A percentile compares a stretch with the other conserved stretches of the same genome.
Evolutionary conservation across 2,797 vertebrate genomes (phyloP).

Genomic region (Platyrinchus mystaceus): DNA sequence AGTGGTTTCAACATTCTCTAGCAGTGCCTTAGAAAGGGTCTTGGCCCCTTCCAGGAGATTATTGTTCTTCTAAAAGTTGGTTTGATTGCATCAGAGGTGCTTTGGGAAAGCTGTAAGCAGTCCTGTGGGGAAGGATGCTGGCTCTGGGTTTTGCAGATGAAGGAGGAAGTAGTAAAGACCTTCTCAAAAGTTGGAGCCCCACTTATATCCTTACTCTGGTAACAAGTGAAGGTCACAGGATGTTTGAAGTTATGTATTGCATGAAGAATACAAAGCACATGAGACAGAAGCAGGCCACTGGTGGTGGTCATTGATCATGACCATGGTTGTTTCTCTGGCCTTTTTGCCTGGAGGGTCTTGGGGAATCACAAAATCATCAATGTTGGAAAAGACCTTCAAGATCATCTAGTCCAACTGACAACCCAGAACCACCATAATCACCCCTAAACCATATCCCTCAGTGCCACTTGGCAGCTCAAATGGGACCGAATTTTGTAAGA

Average conservation of each 20-base stretch:
- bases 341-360: not conserved
- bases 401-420: rapidly evolving
- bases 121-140: not conserved
- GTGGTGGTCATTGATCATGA: rapidly evolving
- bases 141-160: not conserved
- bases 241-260: too few species aligned
- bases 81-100: not conserved
- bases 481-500: not conserved
- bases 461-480: not conserved
- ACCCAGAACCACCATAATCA: not conserved
- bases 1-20: not conserved
- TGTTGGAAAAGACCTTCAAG: not conserved
- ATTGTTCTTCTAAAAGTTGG: rapidly evolving
- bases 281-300: not conserved
- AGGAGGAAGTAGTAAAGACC: not conserved
- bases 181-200: not conserved
- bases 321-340: not conserved
- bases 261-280: rapidly evolving
- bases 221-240: rapidly evolving
- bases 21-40: not conserved
- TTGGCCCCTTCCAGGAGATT: not conserved
- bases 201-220: not conserved
- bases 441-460: rapidly evolving
- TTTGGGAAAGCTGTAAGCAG: not conserved
- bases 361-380: not conserved